Conservation (phyloP, 1,140 invertebrate species). For the Zaprionus nigranus region DNA sequence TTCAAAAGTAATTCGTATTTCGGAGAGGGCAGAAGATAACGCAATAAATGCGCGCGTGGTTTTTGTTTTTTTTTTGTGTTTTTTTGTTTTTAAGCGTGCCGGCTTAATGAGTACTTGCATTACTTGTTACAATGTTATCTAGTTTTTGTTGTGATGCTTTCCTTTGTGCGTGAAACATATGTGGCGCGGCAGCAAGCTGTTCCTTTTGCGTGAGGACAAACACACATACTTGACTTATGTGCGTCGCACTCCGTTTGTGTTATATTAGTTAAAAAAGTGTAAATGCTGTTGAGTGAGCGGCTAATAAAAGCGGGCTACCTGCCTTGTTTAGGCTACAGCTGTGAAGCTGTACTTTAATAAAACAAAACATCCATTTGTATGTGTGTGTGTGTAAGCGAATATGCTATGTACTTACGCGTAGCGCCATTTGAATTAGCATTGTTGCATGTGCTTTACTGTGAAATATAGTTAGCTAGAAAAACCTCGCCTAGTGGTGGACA, state of each 20-base stretch:
- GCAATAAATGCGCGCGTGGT: not conserved
- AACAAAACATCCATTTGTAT: too few species aligned
- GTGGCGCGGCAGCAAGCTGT: not conserved
- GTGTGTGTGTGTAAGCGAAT: too few species aligned
- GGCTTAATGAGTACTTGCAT: too few species aligned
- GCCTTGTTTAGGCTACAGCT: not conserved
- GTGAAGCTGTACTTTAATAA: not conserved
- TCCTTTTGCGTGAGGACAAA: not conserved
- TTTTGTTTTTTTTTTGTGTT: not conserved
- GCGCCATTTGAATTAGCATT: too few species aligned
- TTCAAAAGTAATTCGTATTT: constrained; percentile 5
- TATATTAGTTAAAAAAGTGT: not conserved
- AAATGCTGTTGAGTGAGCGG: not conserved
- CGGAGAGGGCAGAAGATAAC: not conserved
- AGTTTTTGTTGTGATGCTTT: not conserved
- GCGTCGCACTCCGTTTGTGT: not conserved
- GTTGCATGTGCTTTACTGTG: too few species aligned
- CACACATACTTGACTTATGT: not conserved
- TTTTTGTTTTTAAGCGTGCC: not conserved
- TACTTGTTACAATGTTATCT: not conserved
- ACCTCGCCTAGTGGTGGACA: too few species aligned
- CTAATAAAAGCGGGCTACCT: too few species aligned
- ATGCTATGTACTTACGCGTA: too few species aligned
- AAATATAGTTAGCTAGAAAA: too few species aligned
- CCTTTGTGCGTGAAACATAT: not conserved